Evolutionary conservation across 2,797 vertebrate species (phyloP).

Genomic region (Morelia viridis): DNA sequence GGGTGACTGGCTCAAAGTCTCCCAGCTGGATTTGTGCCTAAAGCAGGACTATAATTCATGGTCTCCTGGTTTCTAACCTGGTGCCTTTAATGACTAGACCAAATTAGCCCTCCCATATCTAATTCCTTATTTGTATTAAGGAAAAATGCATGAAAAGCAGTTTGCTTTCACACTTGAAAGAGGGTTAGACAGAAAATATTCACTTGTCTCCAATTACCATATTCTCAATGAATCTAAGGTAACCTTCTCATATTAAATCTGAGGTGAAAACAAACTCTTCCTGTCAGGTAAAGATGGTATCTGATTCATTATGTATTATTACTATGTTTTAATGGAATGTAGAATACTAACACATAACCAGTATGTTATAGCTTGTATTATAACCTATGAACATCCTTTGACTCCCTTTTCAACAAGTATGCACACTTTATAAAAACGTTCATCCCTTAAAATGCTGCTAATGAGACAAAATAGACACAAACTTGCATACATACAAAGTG

Average conservation of each 20-base stretch:
- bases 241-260: neutral
- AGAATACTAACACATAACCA: conserved; percentile 39
- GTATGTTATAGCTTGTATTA: conserved; percentile 49
- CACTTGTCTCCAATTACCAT: neutral
- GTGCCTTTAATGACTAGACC: neutral
- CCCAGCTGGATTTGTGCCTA: too few species aligned
- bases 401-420: conserved; percentile 58
- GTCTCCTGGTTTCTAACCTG: too few species aligned
- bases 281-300: neutral
- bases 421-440: conserved; percentile 47
- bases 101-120: too few species aligned
- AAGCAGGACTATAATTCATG: too few species aligned
- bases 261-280: neutral
- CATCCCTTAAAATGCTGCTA: conserved; percentile 54
- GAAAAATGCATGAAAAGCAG: neutral
- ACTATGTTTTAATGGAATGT: neutral
- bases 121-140: neutral
- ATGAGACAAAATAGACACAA: conserved; percentile 43
- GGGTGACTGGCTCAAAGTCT: too few species aligned
- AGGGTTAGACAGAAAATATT: neutral
- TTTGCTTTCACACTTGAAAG: neutral
- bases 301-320: neutral
- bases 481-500: neutral
- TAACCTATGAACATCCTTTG: conserved; percentile 48
- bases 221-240: neutral